phyloP scores from a whole-genome alignment of 2,113 vertebrate species.

The Rutilus rutilus region DNA sequence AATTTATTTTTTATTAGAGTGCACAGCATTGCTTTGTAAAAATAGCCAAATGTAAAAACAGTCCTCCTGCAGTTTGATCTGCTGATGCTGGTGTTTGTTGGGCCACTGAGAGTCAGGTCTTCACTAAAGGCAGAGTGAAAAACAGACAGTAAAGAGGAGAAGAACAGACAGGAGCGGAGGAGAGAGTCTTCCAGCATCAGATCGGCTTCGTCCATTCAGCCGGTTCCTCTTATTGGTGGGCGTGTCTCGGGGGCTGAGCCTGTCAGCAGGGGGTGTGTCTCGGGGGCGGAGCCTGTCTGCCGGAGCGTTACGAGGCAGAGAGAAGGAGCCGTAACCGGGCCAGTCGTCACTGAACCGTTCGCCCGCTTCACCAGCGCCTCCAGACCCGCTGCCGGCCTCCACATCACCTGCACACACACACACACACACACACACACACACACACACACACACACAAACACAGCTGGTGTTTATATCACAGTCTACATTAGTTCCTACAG shows the following conservation, averaged over 20 bases:
- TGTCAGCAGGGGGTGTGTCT: conserved; percentile 57
- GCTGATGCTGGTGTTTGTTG: not conserved
- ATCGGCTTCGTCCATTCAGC: conserved; percentile 64
- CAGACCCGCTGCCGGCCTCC: conserved; percentile 85
- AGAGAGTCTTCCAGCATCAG: conserved; percentile 50
- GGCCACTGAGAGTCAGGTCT: not conserved
- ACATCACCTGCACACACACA: conserved; percentile 70
- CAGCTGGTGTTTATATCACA: too few relatives aligned
- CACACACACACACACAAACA: not conserved
- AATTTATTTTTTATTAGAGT: too few relatives aligned
- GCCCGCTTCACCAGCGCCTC: conserved; percentile 71
- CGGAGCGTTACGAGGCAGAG: conserved; percentile 65
- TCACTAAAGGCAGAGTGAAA: conserved; percentile 1
- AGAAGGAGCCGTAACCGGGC: conserved; percentile 72
- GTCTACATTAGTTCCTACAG: too few relatives aligned
- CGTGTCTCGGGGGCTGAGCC: conserved; percentile 55
- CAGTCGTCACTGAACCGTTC: conserved; percentile 84
- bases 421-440: too few relatives aligned
- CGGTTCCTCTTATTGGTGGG: conserved; percentile 71
- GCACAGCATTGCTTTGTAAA: not conserved
- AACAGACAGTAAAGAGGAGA: conserved; percentile 1
- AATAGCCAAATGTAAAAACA: not conserved
- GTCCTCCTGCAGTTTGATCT: not conserved
- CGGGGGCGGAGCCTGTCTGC: conserved; percentile 71
- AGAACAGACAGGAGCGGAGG: not conserved